Base-by-base conservation (phyloP, 2,888 invertebrate species). In the Alentia gelatinosa region DNA sequence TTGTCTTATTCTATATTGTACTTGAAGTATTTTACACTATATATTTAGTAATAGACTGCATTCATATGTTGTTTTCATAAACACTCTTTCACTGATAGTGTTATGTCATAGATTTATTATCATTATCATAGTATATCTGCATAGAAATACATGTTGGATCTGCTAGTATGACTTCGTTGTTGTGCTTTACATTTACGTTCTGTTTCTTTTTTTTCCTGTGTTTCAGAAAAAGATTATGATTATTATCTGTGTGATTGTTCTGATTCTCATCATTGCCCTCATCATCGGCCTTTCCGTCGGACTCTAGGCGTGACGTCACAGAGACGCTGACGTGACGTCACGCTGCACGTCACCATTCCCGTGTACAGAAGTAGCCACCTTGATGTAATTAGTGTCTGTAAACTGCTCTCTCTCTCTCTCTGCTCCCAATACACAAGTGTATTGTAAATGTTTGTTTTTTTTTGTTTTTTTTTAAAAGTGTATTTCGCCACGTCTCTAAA, bases 171-270 rank as follows among this genome's bases (percentile, higher is more conserved):
- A 56, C 5, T 56, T 47, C 23, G 26, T 23, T 90, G 88, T 37
- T 90, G 23, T 42, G n/a, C 50, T 89, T 83, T 75, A 19, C 35
- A 33, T 90, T 83, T 35, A 84, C 30, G 89, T 63, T 93, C 75
- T 90, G n/a, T n/a, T n/a, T n/a, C 50, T 90, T n/a, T 39, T 68
- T 91, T 91, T 90, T 63, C 91, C 37, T 91, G 89, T 50, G 40
- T 93, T 93, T 93, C 95, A 96, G 96, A 96, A 96, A 95, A 95
- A 96, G 94, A 95, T 96, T 90, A 93, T 95, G 92, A 95, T 95
- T 86, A 93, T 95, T 91, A 94, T 95, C 89, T 95, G 95, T 94
- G 93, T 95, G 90, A 92, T 95, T 90, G 93, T 96, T 75, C 92
- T 95, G 83, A 91, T 96, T 92, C 94, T 95, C 91, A 94, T 96